These are phyloP conservation scores for Dipodomys ordii DNA, from an alignment of 2,113 vertebrate genomes.

Conservation along the genomic window DNA sequence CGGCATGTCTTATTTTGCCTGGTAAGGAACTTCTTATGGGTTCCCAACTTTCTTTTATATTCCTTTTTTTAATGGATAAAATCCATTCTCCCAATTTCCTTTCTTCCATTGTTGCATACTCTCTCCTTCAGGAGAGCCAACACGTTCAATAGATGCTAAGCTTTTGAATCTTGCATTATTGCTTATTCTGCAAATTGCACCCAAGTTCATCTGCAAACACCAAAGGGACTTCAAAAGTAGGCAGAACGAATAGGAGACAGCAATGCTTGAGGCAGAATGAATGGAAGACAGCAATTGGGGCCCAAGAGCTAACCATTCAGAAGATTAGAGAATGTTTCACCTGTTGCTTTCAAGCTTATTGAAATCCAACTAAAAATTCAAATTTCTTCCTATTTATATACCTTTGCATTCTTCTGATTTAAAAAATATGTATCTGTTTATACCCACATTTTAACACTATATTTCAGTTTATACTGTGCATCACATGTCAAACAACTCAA, in stretches of 20 bases:
- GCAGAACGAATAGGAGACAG: not conserved
- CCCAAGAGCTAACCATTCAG: not conserved
- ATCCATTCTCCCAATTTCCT: not conserved
- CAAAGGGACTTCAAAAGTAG: not conserved
- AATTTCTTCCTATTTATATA: not conserved
- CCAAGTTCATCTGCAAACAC: not conserved
- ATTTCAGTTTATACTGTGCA: not conserved
- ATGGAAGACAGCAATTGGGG: not conserved
- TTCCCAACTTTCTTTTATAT: not conserved
- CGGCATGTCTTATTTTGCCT: not conserved
- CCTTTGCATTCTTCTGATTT: not conserved
- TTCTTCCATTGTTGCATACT: not conserved
- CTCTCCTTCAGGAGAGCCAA: not conserved
- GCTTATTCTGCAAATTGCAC: not conserved
- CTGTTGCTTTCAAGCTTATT: not conserved
- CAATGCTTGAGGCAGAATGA: not conserved
- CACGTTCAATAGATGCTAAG: not conserved
- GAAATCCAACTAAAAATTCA: not conserved
- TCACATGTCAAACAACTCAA: not conserved
- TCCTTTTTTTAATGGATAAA: not conserved
- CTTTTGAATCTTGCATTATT: conserved; percentile 22
- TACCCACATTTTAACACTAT: not conserved
- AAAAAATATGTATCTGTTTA: not conserved
- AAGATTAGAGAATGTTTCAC: not conserved
- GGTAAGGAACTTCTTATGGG: not conserved